Evolutionary conservation across 2,113 vertebrate genomes (phyloP), one percentile per base, ranked within the genome.

Genomic region (Gila orcuttii): DNA sequence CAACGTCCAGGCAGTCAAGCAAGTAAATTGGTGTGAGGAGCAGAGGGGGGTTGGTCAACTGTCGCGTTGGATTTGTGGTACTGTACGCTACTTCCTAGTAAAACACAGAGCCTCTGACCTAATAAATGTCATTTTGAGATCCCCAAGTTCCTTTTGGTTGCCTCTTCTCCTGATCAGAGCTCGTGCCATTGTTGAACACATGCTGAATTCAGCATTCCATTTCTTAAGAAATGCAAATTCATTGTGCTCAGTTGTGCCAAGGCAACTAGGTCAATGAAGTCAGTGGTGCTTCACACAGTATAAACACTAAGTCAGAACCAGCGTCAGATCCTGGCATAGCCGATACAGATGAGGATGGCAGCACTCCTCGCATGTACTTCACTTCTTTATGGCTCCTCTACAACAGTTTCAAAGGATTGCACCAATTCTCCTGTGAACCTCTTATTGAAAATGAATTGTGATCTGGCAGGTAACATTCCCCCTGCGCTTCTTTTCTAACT

Each of bases 11-110:
- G 23, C 36, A 84, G 52, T 75, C 52, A 75, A 60, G 69, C 33
- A 62, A 75, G 36, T 45, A 47, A 80, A 80, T 80, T 39, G 76
- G 47, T 71, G 47, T 83, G 66, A 39, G 82, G 69, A 75, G 6
- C 55, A 50, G 23, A 66, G 55, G 82, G 82, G 66, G 66, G 42
- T 45, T 57, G 31, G 47, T 59, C 69, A 62, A n/a, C 69, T 74
- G 82, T 84, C 82, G 75, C 9, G 15, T 55, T 75, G 82, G 57
- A 84, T 84, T 59, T 84, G 68, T 74, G 68, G 31, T 57, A 59
- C 33, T 74, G 59, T 59, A 74, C n/a, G 4, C 50, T 23, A 42
- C 33, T n/a, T 57, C 31, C 50, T 17, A 21, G 28, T 31, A n/a
- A 25, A 45, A 31, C 39, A 31, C 28, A 52, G 39, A 69, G 42